Evolutionary conservation across 2,113 vertebrate species (phyloP).

Genomic region (Alligator mississippiensis): DNA sequence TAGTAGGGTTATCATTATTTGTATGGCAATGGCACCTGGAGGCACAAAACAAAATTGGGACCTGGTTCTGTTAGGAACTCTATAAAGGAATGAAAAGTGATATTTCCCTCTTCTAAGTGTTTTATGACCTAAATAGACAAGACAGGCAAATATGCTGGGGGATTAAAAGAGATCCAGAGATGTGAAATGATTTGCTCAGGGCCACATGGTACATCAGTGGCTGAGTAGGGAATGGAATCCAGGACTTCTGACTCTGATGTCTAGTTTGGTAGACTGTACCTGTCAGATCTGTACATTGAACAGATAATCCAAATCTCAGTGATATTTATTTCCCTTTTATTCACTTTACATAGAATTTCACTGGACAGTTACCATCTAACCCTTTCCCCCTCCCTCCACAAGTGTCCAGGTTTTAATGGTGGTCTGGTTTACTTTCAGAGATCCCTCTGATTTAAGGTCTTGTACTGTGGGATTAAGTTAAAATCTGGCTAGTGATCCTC

Average conservation of each 20-base stretch:
- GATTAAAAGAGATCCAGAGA: not conserved
- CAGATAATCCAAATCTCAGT: not conserved
- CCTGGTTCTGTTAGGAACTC: not conserved
- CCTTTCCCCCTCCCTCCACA: not conserved
- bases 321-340: fast-evolving
- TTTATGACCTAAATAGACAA: not conserved
- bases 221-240: not conserved
- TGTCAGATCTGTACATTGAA: not conserved
- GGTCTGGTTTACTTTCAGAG: not conserved
- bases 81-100: not conserved
- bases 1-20: not conserved
- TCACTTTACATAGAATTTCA: not conserved
- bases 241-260: not conserved
- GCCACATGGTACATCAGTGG: fast-evolving
- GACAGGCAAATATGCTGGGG: fast-evolving
- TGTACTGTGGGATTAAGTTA: not conserved
- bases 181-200: not conserved
- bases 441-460: not conserved
- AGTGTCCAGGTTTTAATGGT: not conserved
- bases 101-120: not conserved
- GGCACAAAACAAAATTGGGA: fast-evolving
- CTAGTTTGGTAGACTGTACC: not conserved
- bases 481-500: constrained; percentile 1
- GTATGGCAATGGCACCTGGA: not conserved
- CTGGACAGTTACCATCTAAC: not conserved